A percentile compares a stretch with the other conserved stretches of the same genome.
phyloP scores from a whole-genome alignment of 2,888 invertebrate genomes.

The Halictus quadricinctus region DNA sequence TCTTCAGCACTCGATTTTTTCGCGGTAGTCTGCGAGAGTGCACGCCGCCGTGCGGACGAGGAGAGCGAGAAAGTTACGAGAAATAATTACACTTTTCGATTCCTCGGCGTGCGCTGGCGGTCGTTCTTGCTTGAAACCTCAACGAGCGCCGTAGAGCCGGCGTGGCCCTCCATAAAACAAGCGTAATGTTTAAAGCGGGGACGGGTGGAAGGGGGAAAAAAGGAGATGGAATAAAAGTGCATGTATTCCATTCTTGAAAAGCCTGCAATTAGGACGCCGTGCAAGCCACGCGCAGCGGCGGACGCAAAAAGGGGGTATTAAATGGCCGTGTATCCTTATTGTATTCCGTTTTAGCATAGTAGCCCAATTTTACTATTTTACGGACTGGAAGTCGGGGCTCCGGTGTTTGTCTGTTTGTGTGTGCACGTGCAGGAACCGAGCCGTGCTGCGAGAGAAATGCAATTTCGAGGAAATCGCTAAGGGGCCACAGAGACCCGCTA shows the following conservation, averaged over 20 bases:
- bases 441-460: conserved; percentile 39
- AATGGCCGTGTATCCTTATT: conserved; percentile 60
- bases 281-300: conserved; percentile 22
- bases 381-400: conserved; percentile 6
- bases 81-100: conserved; percentile 20
- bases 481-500: conserved; percentile 31
- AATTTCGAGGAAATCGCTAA: conserved; percentile 60
- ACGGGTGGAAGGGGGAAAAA: background rate
- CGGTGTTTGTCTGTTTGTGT: background rate
- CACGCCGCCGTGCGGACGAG: background rate
- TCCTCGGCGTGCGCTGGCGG: background rate
- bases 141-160: background rate
- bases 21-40: background rate
- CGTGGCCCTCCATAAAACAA: background rate
- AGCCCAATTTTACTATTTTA: conserved; percentile 62
- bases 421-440: background rate
- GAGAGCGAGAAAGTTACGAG: background rate
- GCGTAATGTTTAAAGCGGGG: conserved; percentile 17
- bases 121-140: conserved; percentile 14
- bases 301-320: conserved; percentile 35
- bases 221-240: background rate
- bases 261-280: conserved; percentile 55
- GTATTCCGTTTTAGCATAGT: conserved; percentile 53
- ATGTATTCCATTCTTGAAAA: conserved; percentile 36
- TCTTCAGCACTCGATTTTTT: background rate